A percentile compares a stretch with the other conserved stretches of the same genome.
phyloP scores from a whole-genome alignment of 2,888 invertebrate genomes.

The Calameuta pallipes region DNA sequence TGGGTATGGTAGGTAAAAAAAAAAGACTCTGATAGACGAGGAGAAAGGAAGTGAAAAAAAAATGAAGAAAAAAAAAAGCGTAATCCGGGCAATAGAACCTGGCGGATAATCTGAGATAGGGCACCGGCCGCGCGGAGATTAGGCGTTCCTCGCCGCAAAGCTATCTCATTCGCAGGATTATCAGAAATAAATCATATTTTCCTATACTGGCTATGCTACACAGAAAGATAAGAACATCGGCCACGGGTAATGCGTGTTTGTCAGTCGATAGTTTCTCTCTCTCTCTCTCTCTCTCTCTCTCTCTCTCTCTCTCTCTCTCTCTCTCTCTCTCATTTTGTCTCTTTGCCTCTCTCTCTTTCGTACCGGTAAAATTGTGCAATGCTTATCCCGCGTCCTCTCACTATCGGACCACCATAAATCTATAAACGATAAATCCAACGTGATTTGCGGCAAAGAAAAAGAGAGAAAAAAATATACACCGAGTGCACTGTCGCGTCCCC shows the following conservation, averaged over 20 bases:
- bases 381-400: conserved; percentile 37
- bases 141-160: conserved; percentile 57
- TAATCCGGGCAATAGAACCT: conserved; percentile 61
- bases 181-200: conserved; percentile 66
- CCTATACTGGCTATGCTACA: conserved; percentile 45
- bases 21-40: conserved; percentile 4
- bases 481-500: no score
- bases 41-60: conserved; percentile 26
- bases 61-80: conserved; percentile 45
- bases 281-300: no score
- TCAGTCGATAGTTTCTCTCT: conserved; percentile 20
- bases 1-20: background rate
- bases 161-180: conserved; percentile 62
- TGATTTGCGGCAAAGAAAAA: conserved; percentile 43
- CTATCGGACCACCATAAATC: conserved; percentile 51
- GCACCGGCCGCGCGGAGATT: conserved; percentile 45
- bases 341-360: no score
- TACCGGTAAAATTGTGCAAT: conserved; percentile 40
- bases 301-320: no score
- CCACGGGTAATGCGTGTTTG: conserved; percentile 43
- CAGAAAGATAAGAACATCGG: conserved; percentile 43
- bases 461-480: background rate
- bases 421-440: conserved; percentile 55
- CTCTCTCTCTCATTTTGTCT: background rate
- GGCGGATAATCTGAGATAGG: conserved; percentile 59